Evolutionary conservation across 2,888 invertebrate species (phyloP), one percentile per base, ranked within the genome.

Genomic region (Drosophila anomalipes): DNA sequence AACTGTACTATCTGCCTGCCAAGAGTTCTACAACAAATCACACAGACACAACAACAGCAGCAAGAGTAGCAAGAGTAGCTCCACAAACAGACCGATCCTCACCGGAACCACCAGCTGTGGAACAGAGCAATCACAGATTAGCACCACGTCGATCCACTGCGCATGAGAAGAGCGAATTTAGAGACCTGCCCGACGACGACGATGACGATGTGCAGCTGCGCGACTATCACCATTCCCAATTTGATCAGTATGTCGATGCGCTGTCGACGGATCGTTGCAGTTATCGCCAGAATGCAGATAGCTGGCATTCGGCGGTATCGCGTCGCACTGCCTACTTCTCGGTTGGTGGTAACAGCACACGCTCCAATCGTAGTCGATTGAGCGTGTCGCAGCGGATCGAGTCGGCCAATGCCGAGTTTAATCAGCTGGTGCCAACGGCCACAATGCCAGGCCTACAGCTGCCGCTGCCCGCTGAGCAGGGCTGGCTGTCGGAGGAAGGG

Each of bases 241-340:
- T 66, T 32, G 86, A 90, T 44, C 86, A 89, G 22, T 92, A 91
- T 47, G 74, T 71, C 16, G 91, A 87, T 32, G 89, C 87, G 0
- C 79, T 94, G 33, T 93, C 94, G n/a, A 79, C 94, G 66, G 94
- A 94, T 84, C 94, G 94, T 1, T 85, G 88, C 2, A 82, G 82
- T 4, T 85, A 78, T 63, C 80, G 74, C 14, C 81, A 88, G 26
- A 94, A 97, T 71, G 94, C 96, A 33, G 97, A 97, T 91, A 97
- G 97, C 68, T 97, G 97, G 96, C 97, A 97, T 91, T 97, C 97
- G 9, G 96, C 97, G 0, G 95, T 95, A 60, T 97, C 97, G 0
- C 94, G 95, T 59, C 95, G 95, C 75, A 97, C 97, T 77, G 95
- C 97, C 16, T 97, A 97, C 92, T 97, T 95, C 92, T 97, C 97